Evolutionary conservation across 2,113 vertebrate species (phyloP).

Genomic region (Bos indicus): DNA sequence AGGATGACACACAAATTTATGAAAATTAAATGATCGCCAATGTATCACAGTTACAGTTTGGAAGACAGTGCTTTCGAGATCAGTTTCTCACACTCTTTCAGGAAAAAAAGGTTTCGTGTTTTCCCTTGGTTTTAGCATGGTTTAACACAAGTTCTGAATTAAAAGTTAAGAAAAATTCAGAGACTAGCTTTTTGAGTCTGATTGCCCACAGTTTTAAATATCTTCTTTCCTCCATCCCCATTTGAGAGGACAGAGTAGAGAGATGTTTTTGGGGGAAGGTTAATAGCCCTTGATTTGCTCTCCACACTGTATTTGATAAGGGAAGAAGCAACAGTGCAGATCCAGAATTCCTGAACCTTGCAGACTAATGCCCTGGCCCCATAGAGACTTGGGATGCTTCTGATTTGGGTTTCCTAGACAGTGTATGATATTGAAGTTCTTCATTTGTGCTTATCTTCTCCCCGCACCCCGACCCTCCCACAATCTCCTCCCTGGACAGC

Average conservation of each 20-base stretch:
- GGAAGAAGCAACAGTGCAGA: not conserved
- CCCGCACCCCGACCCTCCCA: accelerated
- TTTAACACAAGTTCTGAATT: not conserved
- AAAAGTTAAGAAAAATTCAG: not conserved
- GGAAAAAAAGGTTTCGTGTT: not conserved
- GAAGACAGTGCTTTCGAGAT: not conserved
- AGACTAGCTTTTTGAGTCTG: not conserved
- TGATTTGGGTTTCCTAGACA: not conserved
- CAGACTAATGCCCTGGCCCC: not conserved
- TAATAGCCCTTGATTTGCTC: not conserved
- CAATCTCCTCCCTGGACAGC: constrained; percentile 75
- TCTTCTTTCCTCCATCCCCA: not conserved
- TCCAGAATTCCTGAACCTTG: not conserved
- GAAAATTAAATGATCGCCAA: not conserved
- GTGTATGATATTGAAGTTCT: not conserved
- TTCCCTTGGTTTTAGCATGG: not conserved
- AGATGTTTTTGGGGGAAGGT: not conserved
- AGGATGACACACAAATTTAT: not conserved
- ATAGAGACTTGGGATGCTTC: not conserved
- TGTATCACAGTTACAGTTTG: not conserved
- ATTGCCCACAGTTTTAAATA: not conserved
- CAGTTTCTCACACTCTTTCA: not conserved
- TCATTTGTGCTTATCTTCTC: not conserved
- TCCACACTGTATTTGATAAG: not conserved
- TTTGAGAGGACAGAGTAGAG: not conserved